Base-by-base conservation (phyloP, 2,888 invertebrate species). In the Lochmaea crataegi region DNA sequence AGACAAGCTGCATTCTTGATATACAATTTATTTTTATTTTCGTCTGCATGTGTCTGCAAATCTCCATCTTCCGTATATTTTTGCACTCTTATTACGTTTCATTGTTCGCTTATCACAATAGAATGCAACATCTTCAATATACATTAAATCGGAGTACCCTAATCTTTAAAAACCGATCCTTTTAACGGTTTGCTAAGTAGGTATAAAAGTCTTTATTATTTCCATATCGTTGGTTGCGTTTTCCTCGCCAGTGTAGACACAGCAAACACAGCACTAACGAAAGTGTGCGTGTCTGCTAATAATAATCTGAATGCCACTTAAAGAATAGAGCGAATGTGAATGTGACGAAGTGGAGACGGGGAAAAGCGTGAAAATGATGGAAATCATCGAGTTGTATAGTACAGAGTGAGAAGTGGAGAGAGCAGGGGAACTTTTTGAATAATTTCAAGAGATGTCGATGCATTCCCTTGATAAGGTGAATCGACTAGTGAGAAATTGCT, bases 221-320 rank as follows among this genome's bases (percentile, higher is more conserved):
- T 63, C 61, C 61, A 42, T 42, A 41, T 42, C 42, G 61, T 63
- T 63, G 61, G 42, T 63, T 16, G 41, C 61, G 12, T 63, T 16
- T 41, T 41, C 6, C 41, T 63, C 38, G 42, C 16, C 42, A 63
- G 10, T 16, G 61, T 42, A 63, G 60, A 60, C 32, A 38, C n/a
- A 48, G 16, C n/a, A n/a, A 16, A 51, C n/a, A 51, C 41, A 61
- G 42, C 38, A 38, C n/a, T 63, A 63, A 63, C 61, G 38, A 63
- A 63, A 18, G 32, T 68, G 69, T 69, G 51, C 69, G 69, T 69
- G 69, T 69, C 69, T 69, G 51, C 38, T 64, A 69, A 69, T 69
- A 69, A 69, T 63, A 69, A 69, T 63, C 63, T 63, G 69, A 69
- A 69, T 42, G 45, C 69, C 56, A 69, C 69, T 69, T 64, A 16